Evolutionary conservation across 2,797 vertebrate species (phyloP).

Genomic region (Eospalax fontanierii): DNA sequence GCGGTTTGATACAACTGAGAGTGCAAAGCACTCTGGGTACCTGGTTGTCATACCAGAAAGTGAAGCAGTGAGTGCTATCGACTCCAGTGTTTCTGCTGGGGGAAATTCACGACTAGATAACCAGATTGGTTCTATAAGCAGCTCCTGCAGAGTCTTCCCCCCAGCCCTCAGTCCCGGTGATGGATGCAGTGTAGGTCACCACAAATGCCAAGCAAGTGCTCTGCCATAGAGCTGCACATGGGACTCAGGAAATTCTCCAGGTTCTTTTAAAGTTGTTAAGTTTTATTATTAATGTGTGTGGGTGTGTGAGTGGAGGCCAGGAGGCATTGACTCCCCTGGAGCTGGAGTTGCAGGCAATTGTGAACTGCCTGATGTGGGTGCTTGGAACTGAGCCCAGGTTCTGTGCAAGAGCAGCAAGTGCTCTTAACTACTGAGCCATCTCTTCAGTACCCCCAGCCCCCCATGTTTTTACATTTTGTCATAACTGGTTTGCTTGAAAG

Average conservation of each 20-base stretch:
- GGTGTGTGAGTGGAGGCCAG: not conserved
- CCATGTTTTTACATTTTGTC: not conserved
- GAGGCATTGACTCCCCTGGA: too few species aligned
- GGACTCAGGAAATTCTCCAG: not conserved
- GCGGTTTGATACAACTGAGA: slow-evolving; percentile 83
- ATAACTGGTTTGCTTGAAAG: slow-evolving; percentile 76
- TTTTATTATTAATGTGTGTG: not conserved
- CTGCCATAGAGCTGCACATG: not conserved
- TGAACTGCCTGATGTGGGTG: not conserved
- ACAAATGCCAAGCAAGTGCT: not conserved
- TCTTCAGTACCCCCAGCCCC: not conserved
- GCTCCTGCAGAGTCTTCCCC: not conserved
- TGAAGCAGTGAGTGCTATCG: slow-evolving; percentile 79
- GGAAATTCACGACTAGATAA: slow-evolving; percentile 82
- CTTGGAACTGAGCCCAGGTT: not conserved
- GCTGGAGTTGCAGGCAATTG: not conserved
- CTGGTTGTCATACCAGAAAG: slow-evolving; percentile 83
- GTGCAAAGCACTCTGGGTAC: slow-evolving; percentile 81
- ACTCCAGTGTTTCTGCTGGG: slow-evolving; percentile 79
- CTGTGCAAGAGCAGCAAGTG: not conserved
- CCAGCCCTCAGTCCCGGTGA: not conserved
- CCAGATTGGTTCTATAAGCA: slow-evolving; percentile 78
- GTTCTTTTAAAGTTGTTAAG: not conserved
- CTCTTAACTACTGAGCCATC: not conserved
- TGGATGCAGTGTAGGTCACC: not conserved